Evolutionary conservation across 2,113 vertebrate species (phyloP).

Genomic region (Philantomba maxwellii): DNA sequence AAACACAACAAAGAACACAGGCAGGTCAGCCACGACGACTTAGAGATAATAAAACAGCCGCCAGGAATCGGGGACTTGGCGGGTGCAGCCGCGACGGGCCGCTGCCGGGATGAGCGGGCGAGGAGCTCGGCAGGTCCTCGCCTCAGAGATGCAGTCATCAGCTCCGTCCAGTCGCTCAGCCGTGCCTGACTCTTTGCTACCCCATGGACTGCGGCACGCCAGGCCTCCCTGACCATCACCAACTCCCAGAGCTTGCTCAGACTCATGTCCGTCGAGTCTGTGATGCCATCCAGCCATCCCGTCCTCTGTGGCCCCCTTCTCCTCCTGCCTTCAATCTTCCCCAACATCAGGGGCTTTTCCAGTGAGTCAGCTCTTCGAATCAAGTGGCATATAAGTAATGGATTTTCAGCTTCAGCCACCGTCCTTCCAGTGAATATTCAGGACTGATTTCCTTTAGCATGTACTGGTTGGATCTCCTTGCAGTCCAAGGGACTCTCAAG

Average conservation of each 20-base stretch:
- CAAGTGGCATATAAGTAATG: not conserved
- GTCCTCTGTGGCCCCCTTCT: not conserved
- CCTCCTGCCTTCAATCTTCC: not conserved
- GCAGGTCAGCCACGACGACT: accelerated
- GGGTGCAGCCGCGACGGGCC: not conserved
- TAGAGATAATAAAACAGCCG: accelerated
- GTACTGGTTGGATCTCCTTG: not conserved
- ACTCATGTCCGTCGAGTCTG: not conserved
- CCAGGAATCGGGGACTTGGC: accelerated
- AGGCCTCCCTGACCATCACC: not conserved
- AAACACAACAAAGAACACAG: too few relatives aligned
- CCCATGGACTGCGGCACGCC: accelerated
- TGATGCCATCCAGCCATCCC: not conserved
- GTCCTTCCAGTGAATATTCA: not conserved
- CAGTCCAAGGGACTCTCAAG: not conserved
- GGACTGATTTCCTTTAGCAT: not conserved
- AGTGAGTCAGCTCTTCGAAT: not conserved
- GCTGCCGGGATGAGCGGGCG: not conserved
- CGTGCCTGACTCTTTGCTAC: not conserved
- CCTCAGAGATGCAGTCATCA: not conserved
- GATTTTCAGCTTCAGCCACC: not conserved
- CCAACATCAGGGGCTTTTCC: not conserved
- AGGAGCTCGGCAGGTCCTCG: not conserved
- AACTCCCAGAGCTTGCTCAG: not conserved
- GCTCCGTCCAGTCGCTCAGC: not conserved